phyloP scores from a whole-genome alignment of 2,797 vertebrate genomes.

The Falco berigora region DNA sequence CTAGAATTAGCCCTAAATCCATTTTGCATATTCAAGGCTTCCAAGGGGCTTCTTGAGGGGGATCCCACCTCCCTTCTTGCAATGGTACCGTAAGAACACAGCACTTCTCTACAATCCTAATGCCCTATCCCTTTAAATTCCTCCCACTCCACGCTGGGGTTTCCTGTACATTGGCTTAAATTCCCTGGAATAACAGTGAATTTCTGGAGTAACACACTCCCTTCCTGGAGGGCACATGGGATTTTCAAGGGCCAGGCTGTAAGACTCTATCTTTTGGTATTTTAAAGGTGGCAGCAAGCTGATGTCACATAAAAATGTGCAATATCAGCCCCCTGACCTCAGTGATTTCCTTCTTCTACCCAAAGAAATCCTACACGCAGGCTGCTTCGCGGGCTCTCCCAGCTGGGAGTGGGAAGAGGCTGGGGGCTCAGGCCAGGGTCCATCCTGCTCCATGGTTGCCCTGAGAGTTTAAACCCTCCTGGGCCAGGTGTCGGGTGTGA shows the following conservation, averaged over 20 bases:
- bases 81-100: background rate
- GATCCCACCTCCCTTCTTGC: background rate
- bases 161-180: background rate
- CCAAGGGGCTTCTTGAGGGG: background rate
- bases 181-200: constrained; percentile 10
- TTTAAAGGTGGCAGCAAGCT: background rate
- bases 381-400: background rate
- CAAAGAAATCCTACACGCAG: background rate
- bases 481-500: background rate
- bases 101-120: background rate
- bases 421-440: background rate
- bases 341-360: background rate
- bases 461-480: background rate
- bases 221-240: background rate
- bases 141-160: background rate
- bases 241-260: background rate
- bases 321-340: background rate
- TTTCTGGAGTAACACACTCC: background rate
- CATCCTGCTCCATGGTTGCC: background rate
- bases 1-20: background rate
- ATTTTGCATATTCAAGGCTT: background rate
- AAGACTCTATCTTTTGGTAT: background rate
- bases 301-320: constrained; percentile 22
- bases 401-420: background rate
- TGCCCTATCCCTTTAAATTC: background rate